These are phyloP conservation scores for Tokudaia muenninki DNA, from an alignment of 2,797 vertebrate genomes.

Conservation along the genomic window DNA sequence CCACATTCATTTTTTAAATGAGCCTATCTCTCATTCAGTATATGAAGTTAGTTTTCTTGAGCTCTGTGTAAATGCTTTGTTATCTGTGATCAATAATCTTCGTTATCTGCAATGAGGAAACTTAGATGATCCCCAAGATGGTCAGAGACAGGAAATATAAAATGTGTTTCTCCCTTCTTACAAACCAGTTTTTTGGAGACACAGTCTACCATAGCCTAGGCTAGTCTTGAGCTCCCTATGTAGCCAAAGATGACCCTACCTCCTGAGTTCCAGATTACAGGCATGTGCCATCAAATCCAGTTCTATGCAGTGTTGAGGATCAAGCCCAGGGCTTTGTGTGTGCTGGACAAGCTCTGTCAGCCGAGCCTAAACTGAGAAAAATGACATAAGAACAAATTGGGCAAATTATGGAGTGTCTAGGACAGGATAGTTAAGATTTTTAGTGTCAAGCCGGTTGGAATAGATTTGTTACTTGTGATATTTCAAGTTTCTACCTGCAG, in stretches of 20 bases:
- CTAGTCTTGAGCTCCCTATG: background rate
- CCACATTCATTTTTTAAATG: background rate
- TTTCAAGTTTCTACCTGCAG: conserved; percentile 33
- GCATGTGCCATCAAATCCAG: background rate
- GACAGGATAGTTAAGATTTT: background rate
- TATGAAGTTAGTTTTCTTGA: background rate
- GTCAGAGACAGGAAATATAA: conserved; percentile 9
- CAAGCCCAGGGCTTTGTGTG: background rate
- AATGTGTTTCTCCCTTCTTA: background rate
- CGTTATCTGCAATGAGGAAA: background rate
- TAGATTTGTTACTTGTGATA: conserved; percentile 14
- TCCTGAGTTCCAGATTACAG: background rate
- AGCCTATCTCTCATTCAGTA: background rate
- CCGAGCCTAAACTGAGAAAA: background rate
- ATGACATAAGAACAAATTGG: background rate
- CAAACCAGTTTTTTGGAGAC: background rate
- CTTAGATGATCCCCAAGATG: background rate
- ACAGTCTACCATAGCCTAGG: background rate
- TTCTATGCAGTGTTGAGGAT: background rate
- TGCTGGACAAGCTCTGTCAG: background rate
- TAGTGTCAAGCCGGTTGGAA: background rate
- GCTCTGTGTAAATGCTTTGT: background rate
- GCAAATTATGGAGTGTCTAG: background rate
- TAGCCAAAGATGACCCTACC: background rate
- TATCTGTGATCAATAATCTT: background rate